These are phyloP conservation scores for Protonemura montana DNA, from an alignment of 2,888 invertebrate species.

Conservation along the genomic window DNA sequence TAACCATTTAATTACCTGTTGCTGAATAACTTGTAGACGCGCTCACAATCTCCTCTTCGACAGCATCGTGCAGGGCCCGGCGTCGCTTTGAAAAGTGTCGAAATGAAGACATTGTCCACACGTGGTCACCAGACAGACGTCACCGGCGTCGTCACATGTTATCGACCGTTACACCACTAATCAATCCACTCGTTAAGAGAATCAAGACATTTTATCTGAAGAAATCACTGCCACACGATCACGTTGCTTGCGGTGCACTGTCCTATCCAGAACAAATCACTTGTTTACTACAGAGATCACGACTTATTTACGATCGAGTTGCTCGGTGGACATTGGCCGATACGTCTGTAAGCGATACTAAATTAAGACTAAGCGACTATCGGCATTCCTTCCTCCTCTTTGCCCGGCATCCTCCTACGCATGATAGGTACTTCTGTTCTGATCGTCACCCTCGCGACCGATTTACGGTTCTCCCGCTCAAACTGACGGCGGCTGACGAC, in stretches of 20 bases:
- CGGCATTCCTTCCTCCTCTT: constrained; percentile 27
- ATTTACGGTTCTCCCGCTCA: constrained; percentile 33
- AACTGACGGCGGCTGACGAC: background rate
- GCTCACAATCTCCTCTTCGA: background rate
- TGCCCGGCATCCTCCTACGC: constrained; percentile 9
- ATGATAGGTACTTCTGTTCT: constrained; percentile 14
- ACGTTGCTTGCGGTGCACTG: background rate
- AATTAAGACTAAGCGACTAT: constrained; percentile 27
- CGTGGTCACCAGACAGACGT: no score
- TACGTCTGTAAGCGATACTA: constrained; percentile 18
- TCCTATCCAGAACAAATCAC: background rate
- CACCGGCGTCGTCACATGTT: background rate
- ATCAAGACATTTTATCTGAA: background rate
- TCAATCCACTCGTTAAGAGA: background rate
- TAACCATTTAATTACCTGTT: constrained; percentile 9
- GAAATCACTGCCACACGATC: background rate
- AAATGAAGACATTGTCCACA: background rate
- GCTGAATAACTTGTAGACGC: background rate
- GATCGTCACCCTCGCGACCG: background rate
- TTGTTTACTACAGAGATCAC: constrained; percentile 7
- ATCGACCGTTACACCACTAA: background rate
- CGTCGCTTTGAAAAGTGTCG: background rate
- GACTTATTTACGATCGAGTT: background rate
- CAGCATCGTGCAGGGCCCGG: constrained; percentile 27
- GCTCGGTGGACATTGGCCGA: constrained; percentile 17